Evolutionary conservation across 53 echinoderm and acorn worm genomes (phyloP).

Genomic region (Holothuria leucospilota): DNA sequence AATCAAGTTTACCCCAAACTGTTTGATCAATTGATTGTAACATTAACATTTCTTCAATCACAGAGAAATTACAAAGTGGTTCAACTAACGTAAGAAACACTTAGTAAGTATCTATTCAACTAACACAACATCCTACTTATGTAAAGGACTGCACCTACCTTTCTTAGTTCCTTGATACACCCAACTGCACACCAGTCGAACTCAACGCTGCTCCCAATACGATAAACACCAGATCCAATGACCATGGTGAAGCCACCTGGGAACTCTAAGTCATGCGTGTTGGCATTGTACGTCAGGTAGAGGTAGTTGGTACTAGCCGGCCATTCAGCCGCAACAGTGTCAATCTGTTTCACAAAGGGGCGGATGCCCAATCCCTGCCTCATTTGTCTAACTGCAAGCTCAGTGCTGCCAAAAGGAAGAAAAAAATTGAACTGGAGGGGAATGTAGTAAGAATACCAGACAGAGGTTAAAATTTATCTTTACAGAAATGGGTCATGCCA

Average conservation of each 20-base stretch:
- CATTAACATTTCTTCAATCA: too few species aligned
- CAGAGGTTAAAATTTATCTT: too few species aligned
- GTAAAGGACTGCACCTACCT: constrained; percentile 48
- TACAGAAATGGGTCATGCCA: too few species aligned
- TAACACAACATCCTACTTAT: not conserved
- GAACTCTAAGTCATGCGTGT: constrained; percentile 85
- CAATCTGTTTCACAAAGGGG: constrained; percentile 93
- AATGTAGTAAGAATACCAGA: too few species aligned
- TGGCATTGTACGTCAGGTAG: constrained; percentile 96
- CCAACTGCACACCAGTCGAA: constrained; percentile 99
- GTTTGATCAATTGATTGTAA: too few species aligned
- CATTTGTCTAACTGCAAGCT: constrained; percentile 82
- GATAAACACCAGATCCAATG: constrained; percentile 96
- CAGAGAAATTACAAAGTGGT: too few species aligned
- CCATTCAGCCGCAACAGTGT: constrained; percentile 99
- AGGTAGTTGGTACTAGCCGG: constrained; percentile 97
- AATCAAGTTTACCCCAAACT: too few species aligned
- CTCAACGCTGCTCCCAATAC: constrained; percentile 98
- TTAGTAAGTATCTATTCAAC: not conserved
- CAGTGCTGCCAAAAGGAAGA: constrained; percentile 66
- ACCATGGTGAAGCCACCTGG: constrained; percentile 97
- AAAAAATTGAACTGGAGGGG: not conserved
- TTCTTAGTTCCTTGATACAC: constrained; percentile 88
- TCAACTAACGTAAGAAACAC: too few species aligned
- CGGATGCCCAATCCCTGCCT: constrained; percentile 72